Evolutionary conservation across 2,113 vertebrate genomes (phyloP), one percentile per base, ranked within the genome.

Genomic region (Geothlypis trichas): DNA sequence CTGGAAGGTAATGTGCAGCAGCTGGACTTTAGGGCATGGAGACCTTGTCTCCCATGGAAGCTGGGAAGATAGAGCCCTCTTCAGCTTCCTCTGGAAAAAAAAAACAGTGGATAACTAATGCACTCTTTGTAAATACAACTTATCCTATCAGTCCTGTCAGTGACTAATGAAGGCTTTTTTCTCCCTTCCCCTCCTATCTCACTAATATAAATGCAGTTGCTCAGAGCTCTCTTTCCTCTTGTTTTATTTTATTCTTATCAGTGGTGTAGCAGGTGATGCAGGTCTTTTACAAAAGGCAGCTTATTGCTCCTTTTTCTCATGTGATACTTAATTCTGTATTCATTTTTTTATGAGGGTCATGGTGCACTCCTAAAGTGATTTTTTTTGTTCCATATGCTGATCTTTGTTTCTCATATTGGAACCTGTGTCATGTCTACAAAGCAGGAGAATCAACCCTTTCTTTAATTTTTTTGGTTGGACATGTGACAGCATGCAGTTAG

Each of bases 51-150:
- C 31, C 42, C 1, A 0, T 87, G 39, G 63, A 94, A 94, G 82
- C 42, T 0, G 1, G 57, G 78, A 94, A 86, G 72, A 72, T 35
- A 59, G 80, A 94, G 31, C 61, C 61, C 76, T 94, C 52, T 90
- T 78, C 37, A 88, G 68, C 72, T 92, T 90, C 61, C 66, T 62
- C 62, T 93, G 86, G 85, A 54, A 74, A 88, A 88, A 92, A 88
- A 90, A 87, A 89, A 84, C 6, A 92, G 44, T 74, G 49, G 41
- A 92, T 94, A 90, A 96, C 88, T 96, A 95, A 93, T 88, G 42
- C 76, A 42, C 28, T 94, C 62, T 67, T 88, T 93, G 92, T 95
- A 95, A 94, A 94, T 94, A 90, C 54, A 84, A 72, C 65, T 93
- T 95, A 77, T n/a, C 57, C 90, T 77, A 92, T 96, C 83, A 73